A percentile compares a stretch with the other conserved stretches of the same genome.
Conservation (phyloP, 2,113 vertebrate species). For the Mellivora capensis region DNA sequence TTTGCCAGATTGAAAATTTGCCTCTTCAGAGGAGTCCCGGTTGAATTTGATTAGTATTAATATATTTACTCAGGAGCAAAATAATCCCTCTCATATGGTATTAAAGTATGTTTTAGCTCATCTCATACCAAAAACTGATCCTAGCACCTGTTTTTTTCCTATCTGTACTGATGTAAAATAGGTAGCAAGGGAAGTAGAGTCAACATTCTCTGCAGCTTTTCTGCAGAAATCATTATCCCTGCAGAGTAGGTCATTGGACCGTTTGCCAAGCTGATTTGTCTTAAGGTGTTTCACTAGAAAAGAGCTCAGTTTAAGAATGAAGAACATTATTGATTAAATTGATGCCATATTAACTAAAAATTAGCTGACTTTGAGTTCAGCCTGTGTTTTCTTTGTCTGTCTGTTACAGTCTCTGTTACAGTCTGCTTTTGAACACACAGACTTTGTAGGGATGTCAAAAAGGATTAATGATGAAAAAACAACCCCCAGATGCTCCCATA, state of each 20-base stretch:
- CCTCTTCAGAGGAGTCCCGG: not conserved
- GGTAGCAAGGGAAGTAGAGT: constrained; percentile 10
- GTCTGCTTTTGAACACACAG: not conserved
- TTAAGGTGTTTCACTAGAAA: constrained; percentile 42
- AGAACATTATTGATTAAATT: constrained; percentile 14
- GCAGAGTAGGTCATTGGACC: not conserved
- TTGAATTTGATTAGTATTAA: not conserved
- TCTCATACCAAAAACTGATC: not conserved
- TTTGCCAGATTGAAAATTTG: not conserved
- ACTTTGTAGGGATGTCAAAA: constrained; percentile 15
- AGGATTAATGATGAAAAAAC: constrained; percentile 6
- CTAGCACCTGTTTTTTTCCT: not conserved
- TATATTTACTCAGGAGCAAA: constrained; percentile 18
- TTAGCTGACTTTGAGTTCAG: not conserved
- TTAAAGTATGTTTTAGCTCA: constrained; percentile 12
- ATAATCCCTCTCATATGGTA: not conserved
- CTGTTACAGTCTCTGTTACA: constrained; percentile 1
- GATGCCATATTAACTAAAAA: not conserved
- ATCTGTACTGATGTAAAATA: not conserved
- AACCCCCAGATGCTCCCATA: not conserved
- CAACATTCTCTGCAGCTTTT: not conserved
- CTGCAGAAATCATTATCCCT: not conserved
- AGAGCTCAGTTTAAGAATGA: constrained; percentile 10
- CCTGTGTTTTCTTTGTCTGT: not conserved
- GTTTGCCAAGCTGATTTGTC: constrained; percentile 11